Conservation (phyloP, 2,797 vertebrate genomes). For the Ciconia nigra region DNA sequence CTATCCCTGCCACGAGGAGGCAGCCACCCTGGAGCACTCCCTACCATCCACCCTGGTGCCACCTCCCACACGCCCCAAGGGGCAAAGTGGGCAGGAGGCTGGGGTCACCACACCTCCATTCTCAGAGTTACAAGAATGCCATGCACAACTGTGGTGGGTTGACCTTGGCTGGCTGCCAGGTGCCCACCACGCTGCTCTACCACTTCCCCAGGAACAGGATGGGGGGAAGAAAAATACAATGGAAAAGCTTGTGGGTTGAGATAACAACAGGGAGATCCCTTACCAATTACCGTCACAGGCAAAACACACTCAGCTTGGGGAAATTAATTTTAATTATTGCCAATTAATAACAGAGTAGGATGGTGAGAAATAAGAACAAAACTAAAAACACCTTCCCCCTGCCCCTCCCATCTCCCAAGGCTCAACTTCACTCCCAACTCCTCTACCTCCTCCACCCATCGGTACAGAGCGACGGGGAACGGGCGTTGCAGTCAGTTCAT, state of each 20-base stretch:
- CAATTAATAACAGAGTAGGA: neutral
- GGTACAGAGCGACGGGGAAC: fast-evolving
- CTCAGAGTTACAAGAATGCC: neutral
- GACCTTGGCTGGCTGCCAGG: neutral
- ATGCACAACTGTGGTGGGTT: neutral
- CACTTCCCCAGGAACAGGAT: neutral
- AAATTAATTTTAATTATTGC: neutral
- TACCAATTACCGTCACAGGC: too few relatives aligned
- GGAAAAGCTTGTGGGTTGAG: neutral
- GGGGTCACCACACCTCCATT: neutral
- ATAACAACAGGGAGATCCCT: neutral
- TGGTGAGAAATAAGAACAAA: neutral
- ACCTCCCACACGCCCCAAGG: neutral
- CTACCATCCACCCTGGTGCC: neutral
- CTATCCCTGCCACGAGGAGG: neutral
- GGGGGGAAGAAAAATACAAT: too few relatives aligned
- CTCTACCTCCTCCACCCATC: fast-evolving
- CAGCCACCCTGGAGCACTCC: neutral
- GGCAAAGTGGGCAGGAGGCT: neutral
- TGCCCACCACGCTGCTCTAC: neutral
- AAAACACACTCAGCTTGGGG: neutral
- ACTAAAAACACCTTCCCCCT: neutral
- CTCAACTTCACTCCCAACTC: neutral
- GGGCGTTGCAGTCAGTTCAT: neutral
- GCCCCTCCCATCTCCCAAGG: too few relatives aligned